Percentiles rank a stretch among this genome's conserved stretches.
Evolutionary conservation across 2,888 invertebrate genomes (phyloP).

Genomic region (Seira sanloemensis): DNA sequence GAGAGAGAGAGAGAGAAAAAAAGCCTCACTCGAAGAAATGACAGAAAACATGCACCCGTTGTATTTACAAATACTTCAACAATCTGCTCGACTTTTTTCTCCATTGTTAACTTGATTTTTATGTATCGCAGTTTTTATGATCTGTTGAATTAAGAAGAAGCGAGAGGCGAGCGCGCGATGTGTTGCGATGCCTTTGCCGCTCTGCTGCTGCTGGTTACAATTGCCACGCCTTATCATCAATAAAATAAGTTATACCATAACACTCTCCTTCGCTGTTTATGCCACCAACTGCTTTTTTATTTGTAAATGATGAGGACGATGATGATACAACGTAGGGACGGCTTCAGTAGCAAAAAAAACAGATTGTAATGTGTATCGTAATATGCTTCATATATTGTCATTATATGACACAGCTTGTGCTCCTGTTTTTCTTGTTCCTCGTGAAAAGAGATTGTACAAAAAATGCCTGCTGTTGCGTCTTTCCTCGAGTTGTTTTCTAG

Average conservation of each 20-base stretch:
- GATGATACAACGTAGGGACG: constrained; percentile 36
- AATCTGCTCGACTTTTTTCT: constrained; percentile 27
- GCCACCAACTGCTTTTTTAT: constrained; percentile 37
- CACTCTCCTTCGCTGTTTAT: constrained; percentile 31
- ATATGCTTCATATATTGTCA: constrained; percentile 53
- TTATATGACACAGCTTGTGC: constrained; percentile 56
- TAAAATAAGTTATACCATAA: constrained; percentile 62
- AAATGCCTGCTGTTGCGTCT: neutral
- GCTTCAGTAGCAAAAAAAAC: constrained; percentile 10
- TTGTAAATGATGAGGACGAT: constrained; percentile 27
- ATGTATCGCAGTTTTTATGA: constrained; percentile 32
- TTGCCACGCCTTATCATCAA: constrained; percentile 66
- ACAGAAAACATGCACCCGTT: neutral
- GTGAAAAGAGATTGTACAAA: neutral
- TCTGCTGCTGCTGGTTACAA: constrained; percentile 39
- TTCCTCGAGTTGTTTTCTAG: constrained; percentile 14
- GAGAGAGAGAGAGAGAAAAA: no score
- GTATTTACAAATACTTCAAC: no score
- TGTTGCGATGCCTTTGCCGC: constrained; percentile 21
- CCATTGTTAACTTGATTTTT: constrained; percentile 59
- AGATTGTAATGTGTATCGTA: neutral
- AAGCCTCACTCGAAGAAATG: neutral
- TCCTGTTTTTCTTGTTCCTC: constrained; percentile 41
- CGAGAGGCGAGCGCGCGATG: constrained; percentile 21
- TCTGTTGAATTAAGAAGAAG: constrained; percentile 21